Base-by-base conservation (phyloP, 2,888 invertebrate genomes). In the Callyntrura sp. region DNA sequence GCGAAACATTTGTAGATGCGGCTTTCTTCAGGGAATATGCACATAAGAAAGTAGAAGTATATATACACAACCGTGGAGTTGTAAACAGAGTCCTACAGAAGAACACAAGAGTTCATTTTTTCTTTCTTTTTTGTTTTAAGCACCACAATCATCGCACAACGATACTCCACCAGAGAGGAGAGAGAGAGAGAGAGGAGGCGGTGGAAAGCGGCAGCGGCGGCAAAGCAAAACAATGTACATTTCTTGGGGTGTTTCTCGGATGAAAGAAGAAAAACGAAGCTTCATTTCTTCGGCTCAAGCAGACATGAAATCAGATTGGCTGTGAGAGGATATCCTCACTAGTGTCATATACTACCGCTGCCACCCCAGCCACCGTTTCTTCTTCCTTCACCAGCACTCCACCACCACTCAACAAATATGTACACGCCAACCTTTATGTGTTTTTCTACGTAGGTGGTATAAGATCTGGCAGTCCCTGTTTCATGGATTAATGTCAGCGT, bases 401-500 rank as follows among this genome's bases (percentile, higher is more conserved):
- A 35, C 35, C 35, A 35, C 23, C 5, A 35, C 45, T 62, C 28
- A 43, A 35, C 35, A 35, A 35, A 35, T 60, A 43, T 62, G 43
- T 81, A 45, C 17, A 25, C 51, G 55, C 25, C 78, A 55, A 48
- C 45, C 23, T 78, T 78, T 57, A 55, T 57, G 55, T 25, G 28
- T 68, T 6, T 78, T 55, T 12, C 43, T 73, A 2, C 14, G 23
- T 48, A 78, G 78, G 55, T 78, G 23, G 48, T 73, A 73, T 45
- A 17, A 43, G 35, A 43, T 51, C 20, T 78, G 57, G 78, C 57
- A 78, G 78, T 57, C 35, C 78, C 78, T 81, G 85, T 83, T 78
- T 60, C 79, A 51, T 84, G 90, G 90, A 90, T 90, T 90, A 90
- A 90, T 90, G 88, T 90, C 90, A 90, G 65, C 85, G 85, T 90